These are phyloP conservation scores for Sebastes umbrosus DNA, from an alignment of 2,797 vertebrate genomes.

Conservation along the genomic window DNA sequence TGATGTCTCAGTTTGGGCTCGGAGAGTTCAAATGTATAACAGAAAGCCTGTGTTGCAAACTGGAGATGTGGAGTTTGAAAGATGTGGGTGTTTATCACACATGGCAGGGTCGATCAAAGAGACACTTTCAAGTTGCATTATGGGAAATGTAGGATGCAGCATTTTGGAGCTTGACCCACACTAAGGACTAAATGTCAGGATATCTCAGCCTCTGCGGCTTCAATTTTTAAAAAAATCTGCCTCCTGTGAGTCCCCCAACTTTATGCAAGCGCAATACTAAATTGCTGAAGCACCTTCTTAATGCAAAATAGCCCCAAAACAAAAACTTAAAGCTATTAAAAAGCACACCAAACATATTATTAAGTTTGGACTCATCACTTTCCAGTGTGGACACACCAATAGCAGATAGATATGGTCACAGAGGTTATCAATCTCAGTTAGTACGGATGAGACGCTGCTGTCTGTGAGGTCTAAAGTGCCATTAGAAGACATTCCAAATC, in stretches of 20 bases:
- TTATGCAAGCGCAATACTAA: neutral
- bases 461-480: neutral
- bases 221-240: neutral
- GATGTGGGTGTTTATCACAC: neutral
- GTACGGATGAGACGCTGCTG: neutral
- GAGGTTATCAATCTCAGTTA: no score
- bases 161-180: neutral
- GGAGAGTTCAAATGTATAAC: neutral
- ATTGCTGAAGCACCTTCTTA: neutral
- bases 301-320: neutral
- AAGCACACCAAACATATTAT: neutral
- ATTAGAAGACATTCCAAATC: slow-evolving; percentile 18
- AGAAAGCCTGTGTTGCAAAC: neutral
- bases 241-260: neutral
- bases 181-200: neutral
- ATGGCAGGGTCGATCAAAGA: neutral
- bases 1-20: neutral
- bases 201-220: neutral
- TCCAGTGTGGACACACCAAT: neutral
- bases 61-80: neutral
- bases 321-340: neutral
- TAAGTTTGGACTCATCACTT: neutral
- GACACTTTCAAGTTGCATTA: neutral
- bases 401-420: neutral
- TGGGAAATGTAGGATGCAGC: neutral